Evolutionary conservation across 1,140 invertebrate species (phyloP), one percentile per base, ranked within the genome.

Genomic region (Notospermus geniculatus): DNA sequence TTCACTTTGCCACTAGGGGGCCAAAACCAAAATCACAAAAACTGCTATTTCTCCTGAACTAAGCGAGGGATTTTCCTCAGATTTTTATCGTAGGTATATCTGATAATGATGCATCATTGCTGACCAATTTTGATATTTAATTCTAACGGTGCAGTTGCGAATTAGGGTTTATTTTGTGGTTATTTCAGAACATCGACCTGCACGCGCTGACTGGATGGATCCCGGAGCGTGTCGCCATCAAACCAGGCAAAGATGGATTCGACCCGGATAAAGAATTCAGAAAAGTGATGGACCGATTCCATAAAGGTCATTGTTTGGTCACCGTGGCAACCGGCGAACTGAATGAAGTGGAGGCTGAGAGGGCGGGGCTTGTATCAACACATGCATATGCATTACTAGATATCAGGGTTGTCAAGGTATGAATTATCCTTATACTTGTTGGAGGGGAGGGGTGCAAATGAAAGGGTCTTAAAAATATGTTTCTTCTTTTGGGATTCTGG

Each of bases 201-300:
- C 92, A 97, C 84, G 93, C 94, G 0, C 78, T 98, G 52, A 98
- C 95, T 61, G 94, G 95, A 0, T 98, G 95, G 95, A 97, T 98
- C 70, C 95, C 95, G 23, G 95, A 98, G 76, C 83, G 95, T 60
- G 86, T 90, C 64, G 87, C 91, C 0, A 89, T 97, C 29, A 75
- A 78, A 76, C 45, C 75, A 83, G 23, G 63, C 19, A 60, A 70
- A 25, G 60, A 70, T 5, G 87, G 88, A 62, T 95, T 95, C 81
- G 90, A 95, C 73, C 86, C 86, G 56, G 88, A 92, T 68, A 84
- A 86, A 28, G 78, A 94, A 36, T 97, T 95, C 81, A 87, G 88
- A 17, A 90, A 86, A 43, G 84, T 98, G 15, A 77, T 88, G 23
- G 83, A 86, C 11, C 83, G 90, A 36, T 85, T 95, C 67, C 87